Conservation (phyloP, 2,797 vertebrate genomes). For the Rhincodon typus region DNA sequence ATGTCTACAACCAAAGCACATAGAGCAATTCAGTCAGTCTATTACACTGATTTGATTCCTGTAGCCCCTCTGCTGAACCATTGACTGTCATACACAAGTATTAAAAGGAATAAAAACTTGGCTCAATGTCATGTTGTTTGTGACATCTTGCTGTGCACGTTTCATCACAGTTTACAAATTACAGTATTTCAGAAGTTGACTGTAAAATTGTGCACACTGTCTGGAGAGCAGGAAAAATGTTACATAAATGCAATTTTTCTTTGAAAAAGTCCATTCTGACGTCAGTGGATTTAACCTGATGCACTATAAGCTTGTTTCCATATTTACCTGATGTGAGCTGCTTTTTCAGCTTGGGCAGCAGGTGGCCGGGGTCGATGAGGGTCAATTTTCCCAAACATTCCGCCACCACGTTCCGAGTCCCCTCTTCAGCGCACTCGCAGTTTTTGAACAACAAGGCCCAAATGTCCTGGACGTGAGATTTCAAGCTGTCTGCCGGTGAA, state of each 20-base stretch:
- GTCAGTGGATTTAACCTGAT: background rate
- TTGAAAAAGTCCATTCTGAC: background rate
- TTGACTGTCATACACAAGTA: background rate
- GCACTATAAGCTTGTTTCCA: background rate
- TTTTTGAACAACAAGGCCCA: constrained; percentile 81
- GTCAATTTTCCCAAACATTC: constrained; percentile 86
- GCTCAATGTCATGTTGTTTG: background rate
- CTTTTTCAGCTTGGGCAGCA: constrained; percentile 73
- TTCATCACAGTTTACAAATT: background rate
- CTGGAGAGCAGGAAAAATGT: background rate
- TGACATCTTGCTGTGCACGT: background rate
- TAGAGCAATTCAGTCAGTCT: no score
- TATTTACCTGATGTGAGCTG: constrained; percentile 73
- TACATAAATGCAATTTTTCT: background rate
- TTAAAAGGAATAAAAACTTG: background rate
- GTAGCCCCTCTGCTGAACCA: background rate
- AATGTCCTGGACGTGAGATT: constrained; percentile 74
- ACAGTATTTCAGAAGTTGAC: background rate
- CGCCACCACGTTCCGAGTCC: constrained; percentile 82
- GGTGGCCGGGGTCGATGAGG: constrained; percentile 67
- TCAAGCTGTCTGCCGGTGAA: constrained; percentile 63
- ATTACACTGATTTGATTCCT: no score
- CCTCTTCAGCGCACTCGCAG: constrained; percentile 80
- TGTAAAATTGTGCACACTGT: background rate
- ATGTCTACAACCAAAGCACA: no score